A percentile compares a stretch with the other conserved stretches of the same genome.
Conservation (phyloP, 1,140 invertebrate genomes). For the Drosophila erecta region DNA sequence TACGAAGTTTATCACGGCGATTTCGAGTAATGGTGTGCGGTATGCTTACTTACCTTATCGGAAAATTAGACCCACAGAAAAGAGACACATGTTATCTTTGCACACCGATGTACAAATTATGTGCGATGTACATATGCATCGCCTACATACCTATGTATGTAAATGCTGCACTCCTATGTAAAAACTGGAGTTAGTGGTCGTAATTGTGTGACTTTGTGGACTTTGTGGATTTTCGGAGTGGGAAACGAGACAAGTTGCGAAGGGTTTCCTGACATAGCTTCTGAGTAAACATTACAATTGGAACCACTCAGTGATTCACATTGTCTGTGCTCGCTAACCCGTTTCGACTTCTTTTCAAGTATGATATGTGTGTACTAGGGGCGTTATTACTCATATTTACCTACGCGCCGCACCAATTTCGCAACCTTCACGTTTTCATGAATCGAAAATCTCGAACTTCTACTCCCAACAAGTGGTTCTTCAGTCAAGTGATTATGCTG, state of each 20-base stretch:
- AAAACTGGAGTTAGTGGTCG: slow-evolving; percentile 15
- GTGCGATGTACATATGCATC: slow-evolving; percentile 3
- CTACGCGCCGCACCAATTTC: slow-evolving; percentile 23
- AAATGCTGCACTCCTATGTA: slow-evolving; percentile 20
- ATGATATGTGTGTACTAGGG: background rate
- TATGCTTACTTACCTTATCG: slow-evolving; percentile 46
- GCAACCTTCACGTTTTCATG: slow-evolving; percentile 17
- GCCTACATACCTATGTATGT: slow-evolving; percentile 21
- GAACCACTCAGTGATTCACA: slow-evolving; percentile 15
- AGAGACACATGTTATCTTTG: slow-evolving; percentile 39
- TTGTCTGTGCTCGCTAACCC: background rate
- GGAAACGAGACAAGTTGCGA: slow-evolving; percentile 10
- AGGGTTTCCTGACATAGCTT: background rate
- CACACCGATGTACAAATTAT: slow-evolving; percentile 3
- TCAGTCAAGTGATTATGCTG: slow-evolving; percentile 10
- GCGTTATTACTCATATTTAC: slow-evolving; percentile 11
- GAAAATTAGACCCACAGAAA: slow-evolving; percentile 33
- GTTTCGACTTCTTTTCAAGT: slow-evolving; percentile 19
- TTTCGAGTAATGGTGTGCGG: background rate
- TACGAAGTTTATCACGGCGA: slow-evolving; percentile 8
- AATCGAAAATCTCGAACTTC: slow-evolving; percentile 17
- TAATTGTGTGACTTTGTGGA: slow-evolving; percentile 27
- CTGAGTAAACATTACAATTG: background rate
- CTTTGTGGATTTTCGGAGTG: slow-evolving; percentile 23
- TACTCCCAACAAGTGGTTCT: slow-evolving; percentile 29